These are phyloP conservation scores for Euura lappo DNA, from an alignment of 1,140 invertebrate species.

Conservation along the genomic window DNA sequence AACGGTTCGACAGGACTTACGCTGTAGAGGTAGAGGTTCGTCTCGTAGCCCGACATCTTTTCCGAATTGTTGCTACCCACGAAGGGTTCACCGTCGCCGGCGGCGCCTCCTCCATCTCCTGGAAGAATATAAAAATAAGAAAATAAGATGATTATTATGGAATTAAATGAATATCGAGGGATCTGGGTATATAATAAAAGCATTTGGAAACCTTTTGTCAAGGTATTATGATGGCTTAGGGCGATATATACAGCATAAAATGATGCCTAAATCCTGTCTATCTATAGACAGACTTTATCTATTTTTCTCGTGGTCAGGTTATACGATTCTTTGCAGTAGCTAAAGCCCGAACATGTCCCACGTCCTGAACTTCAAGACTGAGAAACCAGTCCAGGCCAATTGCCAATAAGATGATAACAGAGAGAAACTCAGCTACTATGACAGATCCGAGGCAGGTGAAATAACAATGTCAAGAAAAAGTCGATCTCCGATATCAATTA, in stretches of 20 bases:
- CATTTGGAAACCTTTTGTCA: too few relatives aligned
- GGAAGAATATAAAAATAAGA: slow-evolving; percentile 42
- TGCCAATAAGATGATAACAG: neutral
- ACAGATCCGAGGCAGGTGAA: neutral
- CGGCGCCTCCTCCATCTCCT: slow-evolving; percentile 70
- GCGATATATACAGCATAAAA: too few relatives aligned
- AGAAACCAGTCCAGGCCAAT: neutral
- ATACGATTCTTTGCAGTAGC: neutral
- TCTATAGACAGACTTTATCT: too few relatives aligned
- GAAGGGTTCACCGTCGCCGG: slow-evolving; percentile 68
- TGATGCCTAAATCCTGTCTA: too few relatives aligned
- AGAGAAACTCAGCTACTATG: neutral
- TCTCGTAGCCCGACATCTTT: slow-evolving; percentile 71
- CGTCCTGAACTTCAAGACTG: neutral
- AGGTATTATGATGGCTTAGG: too few relatives aligned
- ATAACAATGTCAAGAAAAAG: too few relatives aligned
- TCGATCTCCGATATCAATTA: too few relatives aligned
- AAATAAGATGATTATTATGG: too few relatives aligned
- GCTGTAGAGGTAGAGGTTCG: slow-evolving; percentile 75
- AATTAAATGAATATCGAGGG: too few relatives aligned
- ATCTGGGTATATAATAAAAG: too few relatives aligned
- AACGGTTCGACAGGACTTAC: slow-evolving; percentile 57
- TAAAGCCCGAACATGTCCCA: too few relatives aligned
- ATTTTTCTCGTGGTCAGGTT: neutral
- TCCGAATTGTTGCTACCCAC: slow-evolving; percentile 63